Percentiles rank a stretch among this genome's conserved stretches.
Evolutionary conservation across 1,140 invertebrate species (phyloP).

Genomic region (Brachionus manjavacas): DNA sequence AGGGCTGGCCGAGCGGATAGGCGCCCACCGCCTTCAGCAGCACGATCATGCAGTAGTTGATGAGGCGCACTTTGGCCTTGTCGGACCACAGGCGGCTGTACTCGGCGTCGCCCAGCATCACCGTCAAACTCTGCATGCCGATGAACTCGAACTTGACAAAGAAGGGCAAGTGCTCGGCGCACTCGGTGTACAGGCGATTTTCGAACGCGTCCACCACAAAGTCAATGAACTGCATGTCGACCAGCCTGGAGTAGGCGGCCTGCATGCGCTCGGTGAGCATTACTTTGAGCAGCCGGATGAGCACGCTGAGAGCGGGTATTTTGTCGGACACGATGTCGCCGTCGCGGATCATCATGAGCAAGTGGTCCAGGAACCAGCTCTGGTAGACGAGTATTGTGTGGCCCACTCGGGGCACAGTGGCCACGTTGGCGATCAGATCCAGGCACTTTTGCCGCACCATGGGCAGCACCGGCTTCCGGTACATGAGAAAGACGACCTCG

Average conservation of each 20-base stretch:
- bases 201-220: not conserved
- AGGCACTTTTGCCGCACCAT: slow-evolving; percentile 39
- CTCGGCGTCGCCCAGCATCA: not conserved
- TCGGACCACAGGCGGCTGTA: not conserved
- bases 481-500: slow-evolving; percentile 15
- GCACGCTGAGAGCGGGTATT: slow-evolving; percentile 10
- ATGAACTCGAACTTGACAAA: slow-evolving; percentile 42
- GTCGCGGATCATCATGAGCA: slow-evolving; percentile 21
- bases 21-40: not conserved
- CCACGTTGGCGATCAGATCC: slow-evolving; percentile 7
- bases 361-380: not conserved
- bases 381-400: not conserved
- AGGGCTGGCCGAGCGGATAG: not conserved
- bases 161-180: not conserved
- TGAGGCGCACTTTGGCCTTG: not conserved
- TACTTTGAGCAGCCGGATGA: slow-evolving; percentile 22
- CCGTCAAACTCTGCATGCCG: slow-evolving; percentile 4
- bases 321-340: slow-evolving; percentile 26
- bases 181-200: not conserved
- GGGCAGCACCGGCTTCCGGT: not conserved
- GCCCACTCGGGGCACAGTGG: not conserved
- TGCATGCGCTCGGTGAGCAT: slow-evolving; percentile 1
- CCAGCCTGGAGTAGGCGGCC: not conserved
- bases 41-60: slow-evolving; percentile 29
- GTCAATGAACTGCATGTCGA: slow-evolving; percentile 37